These are phyloP conservation scores for Agrochola lota DNA, from an alignment of 2,888 invertebrate genomes.

Conservation along the genomic window DNA sequence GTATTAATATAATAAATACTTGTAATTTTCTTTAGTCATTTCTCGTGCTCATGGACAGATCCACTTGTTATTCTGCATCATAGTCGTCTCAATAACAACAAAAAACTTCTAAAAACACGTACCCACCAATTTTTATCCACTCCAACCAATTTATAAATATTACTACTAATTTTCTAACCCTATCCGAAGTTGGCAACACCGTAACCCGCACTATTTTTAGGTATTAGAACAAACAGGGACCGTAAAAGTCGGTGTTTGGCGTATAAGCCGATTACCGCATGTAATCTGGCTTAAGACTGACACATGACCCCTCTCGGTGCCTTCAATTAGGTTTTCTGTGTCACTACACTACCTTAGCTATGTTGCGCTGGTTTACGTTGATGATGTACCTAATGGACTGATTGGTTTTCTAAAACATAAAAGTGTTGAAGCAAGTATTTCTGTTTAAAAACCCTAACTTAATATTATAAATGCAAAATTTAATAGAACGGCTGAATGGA, in stretches of 20 bases:
- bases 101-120: too few species aligned
- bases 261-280: slow-evolving; percentile 82
- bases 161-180: slow-evolving; percentile 33
- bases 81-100: too few species aligned
- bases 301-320: slow-evolving; percentile 71
- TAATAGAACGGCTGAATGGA: too few species aligned
- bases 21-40: neutral
- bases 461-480: too few species aligned
- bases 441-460: neutral
- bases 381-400: neutral
- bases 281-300: slow-evolving; percentile 77
- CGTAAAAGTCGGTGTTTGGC: slow-evolving; percentile 79
- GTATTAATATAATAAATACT: too few species aligned
- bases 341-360: slow-evolving; percentile 46
- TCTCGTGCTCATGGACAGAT: neutral
- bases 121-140: neutral
- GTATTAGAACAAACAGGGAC: slow-evolving; percentile 50
- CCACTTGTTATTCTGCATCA: neutral
- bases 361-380: slow-evolving; percentile 11
- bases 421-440: neutral
- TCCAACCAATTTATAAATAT: slow-evolving; percentile 25
- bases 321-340: slow-evolving; percentile 78
- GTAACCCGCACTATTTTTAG: slow-evolving; percentile 53
- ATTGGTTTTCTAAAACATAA: neutral
- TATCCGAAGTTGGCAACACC: slow-evolving; percentile 23